Percentiles rank a stretch among this genome's conserved stretches.
These are phyloP conservation scores for Venustaconcha ellipsiformis DNA, from an alignment of 1,140 invertebrate species.

Conservation along the genomic window DNA sequence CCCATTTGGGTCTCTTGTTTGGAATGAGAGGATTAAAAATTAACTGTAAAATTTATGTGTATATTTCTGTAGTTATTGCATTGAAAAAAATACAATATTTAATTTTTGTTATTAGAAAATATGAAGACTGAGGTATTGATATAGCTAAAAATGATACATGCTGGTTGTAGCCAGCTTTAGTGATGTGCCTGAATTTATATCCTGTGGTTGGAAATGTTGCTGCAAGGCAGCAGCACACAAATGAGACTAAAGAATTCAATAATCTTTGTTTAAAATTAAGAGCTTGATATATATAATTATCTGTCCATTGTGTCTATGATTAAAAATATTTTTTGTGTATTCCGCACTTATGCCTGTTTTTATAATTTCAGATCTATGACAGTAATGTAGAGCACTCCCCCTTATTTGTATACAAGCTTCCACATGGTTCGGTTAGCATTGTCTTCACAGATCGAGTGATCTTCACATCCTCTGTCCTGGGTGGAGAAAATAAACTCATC, in stretches of 20 bases:
- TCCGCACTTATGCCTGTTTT: not conserved
- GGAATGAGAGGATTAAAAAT: too few species aligned
- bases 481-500: conserved; percentile 70
- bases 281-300: not conserved
- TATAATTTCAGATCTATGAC: conserved; percentile 61
- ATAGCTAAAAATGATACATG: too few species aligned
- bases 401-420: conserved; percentile 79
- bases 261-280: not conserved
- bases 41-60: too few species aligned
- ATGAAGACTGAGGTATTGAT: too few species aligned
- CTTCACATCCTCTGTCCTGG: conserved; percentile 71
- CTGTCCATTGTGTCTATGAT: not conserved
- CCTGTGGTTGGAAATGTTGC: not conserved
- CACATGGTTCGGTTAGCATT: conserved; percentile 72
- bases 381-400: conserved; percentile 77
- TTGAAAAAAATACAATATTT: too few species aligned
- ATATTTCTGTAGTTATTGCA: too few species aligned
- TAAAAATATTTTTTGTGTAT: not conserved
- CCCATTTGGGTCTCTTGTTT: too few species aligned
- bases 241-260: not conserved
- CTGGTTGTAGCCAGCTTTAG: too few species aligned
- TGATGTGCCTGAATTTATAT: not conserved
- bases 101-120: too few species aligned
- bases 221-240: too few species aligned
- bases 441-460: conserved; percentile 76